A percentile compares a stretch with the other conserved stretches of the same genome.
Evolutionary conservation across 2,797 vertebrate species (phyloP).

Genomic region (Alauda arvensis): DNA sequence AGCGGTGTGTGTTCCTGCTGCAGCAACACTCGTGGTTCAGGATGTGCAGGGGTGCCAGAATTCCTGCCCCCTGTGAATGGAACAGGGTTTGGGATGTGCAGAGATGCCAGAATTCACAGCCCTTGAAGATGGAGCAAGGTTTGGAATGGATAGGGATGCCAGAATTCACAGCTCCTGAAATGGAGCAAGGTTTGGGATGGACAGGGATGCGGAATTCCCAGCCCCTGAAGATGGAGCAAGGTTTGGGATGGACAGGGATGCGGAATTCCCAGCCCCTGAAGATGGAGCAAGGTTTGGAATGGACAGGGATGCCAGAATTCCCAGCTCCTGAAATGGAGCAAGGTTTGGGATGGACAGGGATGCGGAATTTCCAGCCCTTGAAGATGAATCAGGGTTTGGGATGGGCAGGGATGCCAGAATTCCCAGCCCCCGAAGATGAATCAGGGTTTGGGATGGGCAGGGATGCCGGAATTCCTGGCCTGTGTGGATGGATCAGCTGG

Average conservation of each 20-base stretch:
- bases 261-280: no score
- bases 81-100: not conserved
- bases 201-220: not conserved
- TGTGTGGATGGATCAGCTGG: not conserved
- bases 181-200: not conserved
- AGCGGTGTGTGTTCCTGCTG: not conserved
- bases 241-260: not conserved
- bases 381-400: not conserved
- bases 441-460: no score
- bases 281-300: no score
- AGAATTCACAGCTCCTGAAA: accelerated
- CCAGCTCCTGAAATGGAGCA: not conserved
- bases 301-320: not conserved
- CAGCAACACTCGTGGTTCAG: accelerated
- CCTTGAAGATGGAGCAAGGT: not conserved
- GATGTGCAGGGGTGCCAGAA: accelerated
- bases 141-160: not conserved
- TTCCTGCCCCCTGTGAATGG: not conserved
- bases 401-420: not conserved
- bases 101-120: accelerated
- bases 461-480: not conserved
- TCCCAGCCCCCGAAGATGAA: no score
- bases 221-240: not conserved
- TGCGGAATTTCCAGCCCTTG: not conserved
- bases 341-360: not conserved